A percentile compares a stretch with the other conserved stretches of the same genome.
phyloP scores from a whole-genome alignment of 2,797 vertebrate species.

The Hoplostethus mediterraneus region DNA sequence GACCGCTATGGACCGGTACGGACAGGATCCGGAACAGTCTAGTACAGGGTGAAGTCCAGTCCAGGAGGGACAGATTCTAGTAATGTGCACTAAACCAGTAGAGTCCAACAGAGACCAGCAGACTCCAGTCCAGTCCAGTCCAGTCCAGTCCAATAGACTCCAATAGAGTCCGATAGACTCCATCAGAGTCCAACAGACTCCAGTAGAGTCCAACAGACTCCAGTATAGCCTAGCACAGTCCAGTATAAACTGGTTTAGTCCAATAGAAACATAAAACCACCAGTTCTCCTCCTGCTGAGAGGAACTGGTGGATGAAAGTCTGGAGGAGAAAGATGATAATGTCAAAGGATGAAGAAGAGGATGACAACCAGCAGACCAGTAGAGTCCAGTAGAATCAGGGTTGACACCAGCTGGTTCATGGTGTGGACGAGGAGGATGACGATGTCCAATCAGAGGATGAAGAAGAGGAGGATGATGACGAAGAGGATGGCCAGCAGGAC shows the following conservation, averaged over 20 bases:
- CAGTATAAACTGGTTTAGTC: neutral
- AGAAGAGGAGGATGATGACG: slow-evolving; percentile 92
- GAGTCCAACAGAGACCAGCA: neutral
- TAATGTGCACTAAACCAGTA: neutral
- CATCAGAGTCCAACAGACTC: neutral
- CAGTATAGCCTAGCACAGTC: neutral
- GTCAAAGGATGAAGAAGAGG: slow-evolving; percentile 3
- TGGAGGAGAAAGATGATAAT: neutral
- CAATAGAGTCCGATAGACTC: neutral
- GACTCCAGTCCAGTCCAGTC: neutral
- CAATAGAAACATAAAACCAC: neutral
- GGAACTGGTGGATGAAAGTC: neutral
- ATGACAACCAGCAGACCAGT: slow-evolving; percentile 58
- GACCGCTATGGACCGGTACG: too few relatives aligned
- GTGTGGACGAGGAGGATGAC: slow-evolving; percentile 16
- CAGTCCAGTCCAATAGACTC: slow-evolving; percentile 2
- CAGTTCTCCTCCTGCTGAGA: neutral
- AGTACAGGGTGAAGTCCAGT: too few relatives aligned
- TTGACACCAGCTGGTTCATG: slow-evolving; percentile 2
- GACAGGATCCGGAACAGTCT: too few relatives aligned
- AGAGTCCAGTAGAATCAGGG: slow-evolving; percentile 23
- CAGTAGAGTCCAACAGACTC: neutral
- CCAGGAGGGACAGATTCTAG: neutral
- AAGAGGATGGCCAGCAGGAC: slow-evolving; percentile 91
- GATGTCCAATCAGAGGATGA: slow-evolving; percentile 90